Evolutionary conservation across 2,888 invertebrate species (phyloP), one percentile per base, ranked within the genome.

Genomic region (Scaptomyza caliginosa): DNA sequence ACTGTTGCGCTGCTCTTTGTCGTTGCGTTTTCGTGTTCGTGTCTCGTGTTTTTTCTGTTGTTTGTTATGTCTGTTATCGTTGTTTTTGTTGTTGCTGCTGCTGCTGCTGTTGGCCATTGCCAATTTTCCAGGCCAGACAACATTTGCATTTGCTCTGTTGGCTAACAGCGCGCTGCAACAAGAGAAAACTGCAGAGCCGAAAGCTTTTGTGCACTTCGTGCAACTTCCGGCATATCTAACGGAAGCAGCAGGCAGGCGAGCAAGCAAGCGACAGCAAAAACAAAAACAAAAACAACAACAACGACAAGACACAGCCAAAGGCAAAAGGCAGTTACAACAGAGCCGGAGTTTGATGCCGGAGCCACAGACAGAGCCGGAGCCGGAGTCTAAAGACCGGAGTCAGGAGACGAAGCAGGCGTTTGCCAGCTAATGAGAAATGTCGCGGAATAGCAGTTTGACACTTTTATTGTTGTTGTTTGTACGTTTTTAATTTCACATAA

Each of bases 121-220:
- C 74, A 77, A 73, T 77, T 77, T 74, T 74, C 57, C 72, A 72
- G 42, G 69, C 63, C 62, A 60, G 55, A 68, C 42, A 70, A 62
- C 62, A 69, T 67, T 77, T 76, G 77, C 77, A 65, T 71, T 64
- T 30, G 28, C 64, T 45, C 67, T 43, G 65, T 65, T 49, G 58
- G 58, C 69, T 69, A 72, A 68, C 75, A 87, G 71, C 24, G 54
- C 4, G 43, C 43, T 40, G n/a, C 59, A 43, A 32, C 32, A 34
- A 34, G 6, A 34, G 77, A 51, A 46, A 26, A 38, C 46, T 59
- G 38, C 34, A 52, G n/a, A 46, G 49, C 52, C 65, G 66, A 74
- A 73, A 84, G 88, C 88, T 85, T 78, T 71, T 71, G 57, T 76
- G 77, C 72, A 65, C 56, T 51, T 74, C 65, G 78, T 81, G 65